phyloP scores from a whole-genome alignment of 35 echinoderm and acorn worm genomes.

The Strongylocentrotus purpuratus region DNA sequence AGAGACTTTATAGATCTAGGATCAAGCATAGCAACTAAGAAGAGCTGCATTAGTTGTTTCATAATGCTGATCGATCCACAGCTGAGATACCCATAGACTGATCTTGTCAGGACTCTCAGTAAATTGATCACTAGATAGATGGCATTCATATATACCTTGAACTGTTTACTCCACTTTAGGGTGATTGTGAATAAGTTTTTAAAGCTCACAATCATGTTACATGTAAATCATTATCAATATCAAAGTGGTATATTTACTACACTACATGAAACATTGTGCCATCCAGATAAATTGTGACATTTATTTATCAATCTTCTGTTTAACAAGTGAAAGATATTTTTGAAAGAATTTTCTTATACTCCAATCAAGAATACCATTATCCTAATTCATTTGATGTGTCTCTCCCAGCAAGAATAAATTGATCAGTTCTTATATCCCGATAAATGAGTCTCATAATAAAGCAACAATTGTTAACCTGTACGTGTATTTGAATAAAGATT shows the following conservation, averaged over 20 bases:
- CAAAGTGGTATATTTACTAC: background rate
- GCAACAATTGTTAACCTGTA: background rate
- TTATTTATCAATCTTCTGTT: background rate
- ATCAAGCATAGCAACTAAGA: background rate
- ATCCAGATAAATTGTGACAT: background rate
- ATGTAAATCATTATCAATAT: background rate
- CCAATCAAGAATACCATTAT: background rate
- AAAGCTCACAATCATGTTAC: background rate
- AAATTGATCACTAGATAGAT: no score
- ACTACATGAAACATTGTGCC: background rate
- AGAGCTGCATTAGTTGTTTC: background rate
- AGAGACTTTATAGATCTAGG: background rate
- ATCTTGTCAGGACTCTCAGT: no score
- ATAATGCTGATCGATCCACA: background rate
- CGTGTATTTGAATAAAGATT: no score
- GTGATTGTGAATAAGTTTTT: no score
- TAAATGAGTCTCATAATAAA: background rate
- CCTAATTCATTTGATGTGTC: background rate
- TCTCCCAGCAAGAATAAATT: background rate
- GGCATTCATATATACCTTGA: no score
- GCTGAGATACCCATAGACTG: background rate
- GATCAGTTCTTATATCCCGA: background rate
- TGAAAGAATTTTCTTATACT: background rate
- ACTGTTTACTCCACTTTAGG: no score
- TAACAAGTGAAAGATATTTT: background rate